Evolutionary conservation across 1,140 invertebrate species (phyloP), one percentile per base, ranked within the genome.

Genomic region (Dinothrombium tinctorium): DNA sequence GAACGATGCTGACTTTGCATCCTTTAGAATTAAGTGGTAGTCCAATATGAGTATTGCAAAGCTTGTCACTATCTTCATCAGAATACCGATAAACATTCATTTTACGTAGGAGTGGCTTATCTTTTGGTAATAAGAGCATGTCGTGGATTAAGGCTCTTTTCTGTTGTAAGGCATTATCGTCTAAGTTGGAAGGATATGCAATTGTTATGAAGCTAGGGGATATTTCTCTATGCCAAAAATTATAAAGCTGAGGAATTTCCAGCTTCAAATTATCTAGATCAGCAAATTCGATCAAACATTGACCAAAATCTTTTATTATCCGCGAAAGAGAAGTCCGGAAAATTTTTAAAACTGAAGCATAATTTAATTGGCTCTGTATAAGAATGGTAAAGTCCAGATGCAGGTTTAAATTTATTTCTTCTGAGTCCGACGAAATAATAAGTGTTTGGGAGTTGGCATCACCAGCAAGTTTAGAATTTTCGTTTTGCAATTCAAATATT

Each of bases 21-120:
- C 23, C 26, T 15, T 42, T 43, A 3, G 32, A n/a, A 5, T 26
- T 26, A 1, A 39, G 43, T 23, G 57, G 42, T 28, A 76, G 51
- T 6, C 67, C 63, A 42, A 67, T 51, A 53, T 90, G 82, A 2
- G 76, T 73, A 58, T 81, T 80, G 6, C 73, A 53, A 19, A 87
- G 52, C 29, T 69, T 66, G 8, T 60, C 59, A 44, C 58, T 59
- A 4, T 44, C 47, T 36, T 71, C 63, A 42, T 54, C 57, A 21
- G 59, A 54, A 53, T 75, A 73, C 12, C 59, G 54, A 42, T 69
- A 66, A 24, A 62, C 59, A 58, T 82, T 82, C 3, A 65, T 67
- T 46, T 66, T 59, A 37, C 73, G 63, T 51, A 89, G 78, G 41
- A 70, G 57, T 1, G 82, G 82, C 37, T 63, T 62, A 33, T 66